Conservation (phyloP, 2,113 vertebrate genomes). For the Hydrolagus affinis region DNA sequence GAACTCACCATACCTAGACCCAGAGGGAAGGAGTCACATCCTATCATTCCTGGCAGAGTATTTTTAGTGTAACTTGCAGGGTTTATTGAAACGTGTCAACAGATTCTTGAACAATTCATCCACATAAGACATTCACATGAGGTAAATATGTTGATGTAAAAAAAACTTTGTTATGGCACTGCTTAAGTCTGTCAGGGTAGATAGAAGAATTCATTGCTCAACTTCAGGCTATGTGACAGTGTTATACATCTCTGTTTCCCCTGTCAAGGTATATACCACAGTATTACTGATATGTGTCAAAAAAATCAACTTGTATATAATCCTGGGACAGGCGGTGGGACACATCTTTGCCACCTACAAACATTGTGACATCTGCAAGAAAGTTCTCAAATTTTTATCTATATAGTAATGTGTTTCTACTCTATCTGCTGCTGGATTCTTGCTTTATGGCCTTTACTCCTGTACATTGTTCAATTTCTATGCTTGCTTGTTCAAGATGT, state of each 20-base stretch:
- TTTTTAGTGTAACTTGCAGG: not conserved
- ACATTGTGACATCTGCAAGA: not conserved
- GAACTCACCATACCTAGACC: not conserved
- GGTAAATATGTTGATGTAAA: constrained; percentile 5
- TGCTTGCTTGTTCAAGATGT: too few species aligned
- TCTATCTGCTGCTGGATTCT: too few species aligned
- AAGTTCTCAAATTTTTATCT: not conserved
- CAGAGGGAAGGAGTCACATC: not conserved
- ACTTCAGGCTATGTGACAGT: not conserved
- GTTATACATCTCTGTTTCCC: not conserved
- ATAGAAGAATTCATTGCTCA: not conserved
- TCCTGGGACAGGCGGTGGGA: too few species aligned
- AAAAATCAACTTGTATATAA: not conserved
- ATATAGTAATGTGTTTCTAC: too few species aligned
- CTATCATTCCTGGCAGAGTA: not conserved
- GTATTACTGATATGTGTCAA: not conserved
- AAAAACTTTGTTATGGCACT: not conserved
- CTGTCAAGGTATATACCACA: constrained; percentile 1
- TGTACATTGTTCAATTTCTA: too few species aligned
- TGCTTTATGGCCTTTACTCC: too few species aligned
- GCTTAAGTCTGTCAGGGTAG: not conserved
- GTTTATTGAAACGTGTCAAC: not conserved
- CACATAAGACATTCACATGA: not conserved
- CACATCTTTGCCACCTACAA: not conserved
- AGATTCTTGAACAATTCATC: not conserved